Base-by-base conservation (phyloP, 1,140 invertebrate species). In the Hirudo medicinalis region DNA sequence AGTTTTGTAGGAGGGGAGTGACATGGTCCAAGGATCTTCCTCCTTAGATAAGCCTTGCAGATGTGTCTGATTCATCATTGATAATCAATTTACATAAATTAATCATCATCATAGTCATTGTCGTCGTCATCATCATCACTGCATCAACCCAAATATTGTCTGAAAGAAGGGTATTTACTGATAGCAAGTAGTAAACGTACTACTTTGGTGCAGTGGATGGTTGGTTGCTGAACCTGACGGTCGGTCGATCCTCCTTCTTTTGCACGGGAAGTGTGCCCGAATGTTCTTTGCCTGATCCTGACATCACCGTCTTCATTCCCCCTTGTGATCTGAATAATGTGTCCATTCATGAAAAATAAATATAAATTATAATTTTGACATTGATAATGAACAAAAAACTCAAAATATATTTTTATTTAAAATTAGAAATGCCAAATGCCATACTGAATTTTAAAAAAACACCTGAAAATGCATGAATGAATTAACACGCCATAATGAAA, bases 171-270 rank as follows among this genome's bases (percentile, higher is more conserved):
- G 15, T 9, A 49, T 17, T 49, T 36, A 36, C 32, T 2, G 32
- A 36, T 36, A 2, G 2, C 32, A 36, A 6, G 32, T 36, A 36
- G 32, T 36, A 36, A 36, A 57, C 54, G 2, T 20, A 63, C 57
- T 25, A 63, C 57, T 63, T 63, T 4, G 29, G 29, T 13, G 57
- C 15, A 15, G 57, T 25, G 9, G 57, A 32, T 32, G 57, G 13
- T 20, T 63, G 57, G 57, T 63, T 63, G 57, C 57, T 63, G 57
- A 63, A 70, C 22, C 69, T 53, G 2, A 70, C 29, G 0, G n/a
- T 53, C 17, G 69, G 49, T 22, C 69, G 19, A n/a, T 70, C 69
- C n/a, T 70, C 69, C 69, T 54, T 70, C 36, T 53, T 43, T 15
- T 25, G 53, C 69, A 70, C 17, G 2, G 69, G 36, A 29, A 68